Evolutionary conservation across 2,113 vertebrate species (phyloP).

Genomic region (Nyctereutes procyonoides): DNA sequence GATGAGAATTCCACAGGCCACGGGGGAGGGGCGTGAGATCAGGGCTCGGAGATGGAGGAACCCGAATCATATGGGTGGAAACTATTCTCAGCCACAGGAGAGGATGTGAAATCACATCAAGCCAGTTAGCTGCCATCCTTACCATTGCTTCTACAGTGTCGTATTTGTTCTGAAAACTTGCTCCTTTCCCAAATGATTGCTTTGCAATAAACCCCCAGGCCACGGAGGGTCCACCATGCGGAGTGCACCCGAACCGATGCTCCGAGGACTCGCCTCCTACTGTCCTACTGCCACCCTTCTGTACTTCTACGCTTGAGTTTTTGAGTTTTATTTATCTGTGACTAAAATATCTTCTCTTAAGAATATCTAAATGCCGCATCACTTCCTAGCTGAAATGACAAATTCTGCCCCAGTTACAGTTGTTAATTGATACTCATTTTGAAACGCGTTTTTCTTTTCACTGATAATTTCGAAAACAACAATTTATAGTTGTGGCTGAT

Average conservation of each 20-base stretch:
- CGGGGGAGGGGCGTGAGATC: neutral
- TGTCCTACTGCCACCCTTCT: neutral
- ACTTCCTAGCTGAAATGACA: constrained; percentile 36
- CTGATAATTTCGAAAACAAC: constrained; percentile 66
- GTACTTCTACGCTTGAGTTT: neutral
- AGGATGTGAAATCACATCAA: constrained; percentile 22
- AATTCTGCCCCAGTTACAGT: neutral
- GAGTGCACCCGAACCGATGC: neutral
- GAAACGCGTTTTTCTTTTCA: constrained; percentile 48
- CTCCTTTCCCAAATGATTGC: neutral
- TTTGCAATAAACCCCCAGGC: neutral
- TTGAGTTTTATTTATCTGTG: constrained; percentile 23
- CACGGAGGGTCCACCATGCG: neutral
- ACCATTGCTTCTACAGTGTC: neutral
- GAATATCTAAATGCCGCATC: neutral
- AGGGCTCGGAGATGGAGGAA: neutral
- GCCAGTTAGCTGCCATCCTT: neutral
- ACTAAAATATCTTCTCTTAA: constrained; percentile 43
- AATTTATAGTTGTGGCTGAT: constrained; percentile 17
- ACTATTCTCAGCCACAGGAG: neutral
- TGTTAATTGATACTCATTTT: constrained; percentile 51
- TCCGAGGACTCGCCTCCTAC: neutral
- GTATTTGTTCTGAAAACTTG: neutral
- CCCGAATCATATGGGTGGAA: neutral
- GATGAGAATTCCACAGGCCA: neutral